Conservation (phyloP, 2,888 invertebrate species). For the Nipponacmea schrenckii region DNA sequence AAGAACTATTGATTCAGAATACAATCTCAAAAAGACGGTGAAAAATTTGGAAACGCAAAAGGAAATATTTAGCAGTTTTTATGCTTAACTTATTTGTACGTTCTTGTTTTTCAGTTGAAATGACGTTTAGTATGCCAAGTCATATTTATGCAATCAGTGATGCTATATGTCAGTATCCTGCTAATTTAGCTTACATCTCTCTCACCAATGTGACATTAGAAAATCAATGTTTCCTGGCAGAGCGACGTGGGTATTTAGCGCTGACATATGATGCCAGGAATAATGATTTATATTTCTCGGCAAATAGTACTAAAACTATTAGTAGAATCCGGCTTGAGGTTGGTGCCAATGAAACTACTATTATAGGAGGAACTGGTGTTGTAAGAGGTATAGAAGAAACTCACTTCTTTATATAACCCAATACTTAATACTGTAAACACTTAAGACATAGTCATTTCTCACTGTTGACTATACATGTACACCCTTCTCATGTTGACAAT, state of each 20-base stretch:
- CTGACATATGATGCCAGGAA: slow-evolving; percentile 51
- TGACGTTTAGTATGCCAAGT: slow-evolving; percentile 68
- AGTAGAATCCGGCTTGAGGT: slow-evolving; percentile 49
- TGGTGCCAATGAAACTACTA: slow-evolving; percentile 44
- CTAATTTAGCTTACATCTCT: slow-evolving; percentile 61
- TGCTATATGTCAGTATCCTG: slow-evolving; percentile 64
- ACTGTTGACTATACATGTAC: too few relatives aligned
- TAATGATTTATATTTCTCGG: slow-evolving; percentile 55
- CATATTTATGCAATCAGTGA: slow-evolving; percentile 59
- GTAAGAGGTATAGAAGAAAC: slow-evolving; percentile 54
- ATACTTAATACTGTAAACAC: too few relatives aligned
- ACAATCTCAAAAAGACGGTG: too few relatives aligned
- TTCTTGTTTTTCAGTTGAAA: slow-evolving; percentile 60
- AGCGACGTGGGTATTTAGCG: slow-evolving; percentile 51
- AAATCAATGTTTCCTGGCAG: slow-evolving; percentile 74
- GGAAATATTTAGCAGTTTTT: too few relatives aligned
- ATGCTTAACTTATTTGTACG: too few relatives aligned
- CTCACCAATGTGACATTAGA: slow-evolving; percentile 53
- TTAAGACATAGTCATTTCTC: too few relatives aligned
- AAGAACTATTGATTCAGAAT: too few relatives aligned
- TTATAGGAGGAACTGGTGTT: slow-evolving; percentile 57
- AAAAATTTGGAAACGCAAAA: too few relatives aligned
- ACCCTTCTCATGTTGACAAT: too few relatives aligned
- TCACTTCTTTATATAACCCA: too few relatives aligned
- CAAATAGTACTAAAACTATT: slow-evolving; percentile 57